Evolutionary conservation across 1,140 invertebrate species (phyloP), one percentile per base, ranked within the genome.

Genomic region (Steinernema khuongi): DNA sequence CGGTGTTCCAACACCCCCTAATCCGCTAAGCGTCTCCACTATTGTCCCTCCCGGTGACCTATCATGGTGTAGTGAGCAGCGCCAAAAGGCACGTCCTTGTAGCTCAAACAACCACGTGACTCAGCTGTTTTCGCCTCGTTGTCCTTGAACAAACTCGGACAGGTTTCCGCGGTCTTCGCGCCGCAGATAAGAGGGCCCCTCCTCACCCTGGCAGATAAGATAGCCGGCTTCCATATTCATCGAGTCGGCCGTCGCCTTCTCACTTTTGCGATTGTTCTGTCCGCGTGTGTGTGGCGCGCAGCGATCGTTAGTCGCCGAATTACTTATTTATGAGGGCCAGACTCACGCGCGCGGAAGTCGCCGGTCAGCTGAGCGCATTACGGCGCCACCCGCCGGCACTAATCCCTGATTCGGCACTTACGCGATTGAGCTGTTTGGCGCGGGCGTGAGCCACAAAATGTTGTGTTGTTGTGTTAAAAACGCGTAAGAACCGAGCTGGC

Each of bases 231-330:
- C 7, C 7, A 60, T 60, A 60, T 60, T 60, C 50, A 60, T 60
- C 50, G 50, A n/a, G 50, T 4, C 50, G 50, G 22, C n/a, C 36
- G 36, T 41, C 36, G 36, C 36, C 36, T 7, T n/a, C n/a, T 41
- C 36, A 41, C 36, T 60, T 60, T 60, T 26, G 11, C 50, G 14
- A n/a, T 60, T 22, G 11, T 60, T 11, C 14, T 26, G 50, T 11
- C 50, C 26, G 11, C 50, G 50, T 22, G 22, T 41, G 7, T n/a
- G 36, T 41, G 36, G 7, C n/a, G 7, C 36, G 7, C 50, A 22
- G 50, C 50, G 50, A 60, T 60, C 50, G 50, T 60, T 60, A 60
- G 50, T 60, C 50, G 50, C 50, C 50, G 50, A 60, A 60, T 60
- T 60, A 60, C 50, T 60, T 60, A 60, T 60, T 60, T 60, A 60